Evolutionary conservation across 2,113 vertebrate species (phyloP).

Genomic region (Hoplias malabaricus): DNA sequence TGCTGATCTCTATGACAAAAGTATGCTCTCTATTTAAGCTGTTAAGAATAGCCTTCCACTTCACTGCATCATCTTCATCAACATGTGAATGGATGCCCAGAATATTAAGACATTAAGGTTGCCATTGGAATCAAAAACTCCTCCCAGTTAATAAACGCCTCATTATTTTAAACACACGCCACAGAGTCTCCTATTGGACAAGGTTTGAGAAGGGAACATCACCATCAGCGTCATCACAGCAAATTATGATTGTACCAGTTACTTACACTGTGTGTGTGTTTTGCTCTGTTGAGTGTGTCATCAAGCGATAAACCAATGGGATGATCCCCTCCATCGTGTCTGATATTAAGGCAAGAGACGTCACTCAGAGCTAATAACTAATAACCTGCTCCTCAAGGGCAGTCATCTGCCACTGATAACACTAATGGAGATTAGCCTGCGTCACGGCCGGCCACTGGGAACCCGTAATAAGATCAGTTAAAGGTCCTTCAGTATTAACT

Average conservation of each 20-base stretch:
- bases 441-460: constrained; percentile 35
- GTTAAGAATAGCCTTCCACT: too few relatives aligned
- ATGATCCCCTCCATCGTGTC: constrained; percentile 12
- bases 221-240: neutral
- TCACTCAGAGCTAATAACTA: constrained; percentile 29
- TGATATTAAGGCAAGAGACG: constrained; percentile 31
- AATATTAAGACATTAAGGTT: neutral
- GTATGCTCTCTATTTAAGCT: too few relatives aligned
- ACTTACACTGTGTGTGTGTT: neutral
- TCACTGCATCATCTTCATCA: neutral
- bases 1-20: too few relatives aligned
- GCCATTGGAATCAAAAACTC: neutral
- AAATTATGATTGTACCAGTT: neutral
- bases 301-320: neutral
- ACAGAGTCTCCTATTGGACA: neutral
- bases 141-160: neutral
- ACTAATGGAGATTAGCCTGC: constrained; percentile 39
- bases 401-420: constrained; percentile 27
- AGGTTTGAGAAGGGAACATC: neutral
- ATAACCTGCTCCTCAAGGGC: constrained; percentile 30
- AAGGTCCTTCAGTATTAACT: constrained; percentile 43
- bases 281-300: neutral
- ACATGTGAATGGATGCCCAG: neutral
- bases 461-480: neutral
- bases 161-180: neutral